Base-by-base conservation (phyloP, 2,888 invertebrate genomes). In the Sinodicranocentrus sp. region DNA sequence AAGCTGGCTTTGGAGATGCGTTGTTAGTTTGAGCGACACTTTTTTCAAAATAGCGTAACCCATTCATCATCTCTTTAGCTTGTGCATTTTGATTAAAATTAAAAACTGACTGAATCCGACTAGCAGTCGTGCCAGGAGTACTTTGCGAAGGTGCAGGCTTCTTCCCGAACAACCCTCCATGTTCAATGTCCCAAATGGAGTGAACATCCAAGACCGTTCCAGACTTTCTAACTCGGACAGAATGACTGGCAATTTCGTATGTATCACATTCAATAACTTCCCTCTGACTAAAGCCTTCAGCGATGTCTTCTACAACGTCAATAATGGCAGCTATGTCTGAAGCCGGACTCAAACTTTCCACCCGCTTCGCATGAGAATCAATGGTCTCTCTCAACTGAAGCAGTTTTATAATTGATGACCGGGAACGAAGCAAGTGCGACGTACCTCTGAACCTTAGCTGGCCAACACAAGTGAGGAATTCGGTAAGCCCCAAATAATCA, bases 371-470 rank as follows among this genome's bases (percentile, higher is more conserved):
- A 15, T 25, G 52, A 1, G 8, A 25, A n/a, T 21, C 23, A 0
- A 63, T 25, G 1, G 17, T 23, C 0, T 61, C 44, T 25, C 52
- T 63, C 19, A 33, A 2, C 2, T 39, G 44, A 0, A 65, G 10
- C 1, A 54, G 89, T 52, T 89, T 88, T 5, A 89, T 73, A 13
- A 90, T 89, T 25, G 92, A 91, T 26, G 91, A 91, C 0, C 92
- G 91, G 1, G 94, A 91, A n/a, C 95, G 91, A 86, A 94, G 92
- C 73, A 95, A 90, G 0, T 92, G 91, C 39, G 94, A 94, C 17
- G 94, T 94, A 8, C 94, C 94, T 70, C 94, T 91, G 59, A 95
- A 92, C 73, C 93, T 93, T 17, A 94, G 90, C 87, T 94, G 93
- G 2, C 93, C 93, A 8, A 94, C 93, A 0, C 92, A 92, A 25